phyloP scores from a whole-genome alignment of 1,140 invertebrate genomes.

The Camponotus floridanus region DNA sequence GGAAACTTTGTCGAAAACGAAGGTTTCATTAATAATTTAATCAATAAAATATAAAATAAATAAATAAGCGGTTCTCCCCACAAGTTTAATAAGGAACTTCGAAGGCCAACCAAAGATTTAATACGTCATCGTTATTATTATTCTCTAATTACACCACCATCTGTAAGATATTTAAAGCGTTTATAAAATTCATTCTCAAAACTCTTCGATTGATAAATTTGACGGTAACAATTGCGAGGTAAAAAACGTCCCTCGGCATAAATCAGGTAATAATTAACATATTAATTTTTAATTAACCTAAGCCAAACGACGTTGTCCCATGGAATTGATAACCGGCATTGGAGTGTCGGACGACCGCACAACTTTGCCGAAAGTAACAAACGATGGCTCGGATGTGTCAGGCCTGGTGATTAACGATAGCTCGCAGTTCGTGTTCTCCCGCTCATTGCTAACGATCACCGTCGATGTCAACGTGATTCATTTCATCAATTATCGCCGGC shows the following conservation, averaged over 20 bases:
- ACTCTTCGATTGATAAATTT: constrained; percentile 7
- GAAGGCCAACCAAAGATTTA: neutral
- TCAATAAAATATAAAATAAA: constrained; percentile 28
- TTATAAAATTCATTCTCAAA: neutral
- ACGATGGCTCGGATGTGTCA: constrained; percentile 61
- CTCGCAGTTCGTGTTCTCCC: constrained; percentile 58
- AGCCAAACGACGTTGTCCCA: constrained; percentile 30
- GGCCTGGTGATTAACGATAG: constrained; percentile 55
- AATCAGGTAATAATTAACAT: neutral
- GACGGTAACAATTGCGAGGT: neutral
- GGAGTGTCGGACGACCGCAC: constrained; percentile 34
- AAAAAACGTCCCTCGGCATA: neutral
- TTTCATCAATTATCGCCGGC: constrained; percentile 58
- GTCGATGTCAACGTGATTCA: constrained; percentile 64
- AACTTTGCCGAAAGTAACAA: constrained; percentile 61
- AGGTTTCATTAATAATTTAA: constrained; percentile 57
- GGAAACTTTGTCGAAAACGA: constrained; percentile 59
- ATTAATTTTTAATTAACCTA: constrained; percentile 54
- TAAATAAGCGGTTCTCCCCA: neutral
- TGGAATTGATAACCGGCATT: constrained; percentile 43
- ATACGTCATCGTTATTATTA: neutral
- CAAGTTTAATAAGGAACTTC: neutral
- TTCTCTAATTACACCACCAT: neutral
- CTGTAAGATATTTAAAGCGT: neutral
- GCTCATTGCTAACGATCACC: constrained; percentile 61